Base-by-base conservation (phyloP, 2,888 invertebrate genomes). In the Teleiodes luculella region DNA sequence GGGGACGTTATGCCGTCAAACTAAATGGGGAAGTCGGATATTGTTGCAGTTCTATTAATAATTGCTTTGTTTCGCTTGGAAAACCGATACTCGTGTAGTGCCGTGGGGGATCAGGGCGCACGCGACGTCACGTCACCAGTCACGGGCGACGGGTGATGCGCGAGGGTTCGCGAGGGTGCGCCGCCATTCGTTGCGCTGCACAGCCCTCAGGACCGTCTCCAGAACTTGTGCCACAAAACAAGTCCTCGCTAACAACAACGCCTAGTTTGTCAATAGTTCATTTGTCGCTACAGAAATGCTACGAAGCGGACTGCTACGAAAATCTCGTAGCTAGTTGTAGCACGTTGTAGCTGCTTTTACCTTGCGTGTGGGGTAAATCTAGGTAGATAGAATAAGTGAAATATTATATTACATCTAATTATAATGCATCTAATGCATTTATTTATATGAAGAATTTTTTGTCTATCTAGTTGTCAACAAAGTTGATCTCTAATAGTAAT, bases 71-170 rank as follows among this genome's bases (percentile, higher is more conserved):
- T 77, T 76, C 66, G 70, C 67, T 70, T 63, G 68, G 71, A 75
- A 76, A 79, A 65, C 72, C 72, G 77, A 81, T 79, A 80, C 69
- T 75, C 79, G 77, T 72, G 70, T 72, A 74, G 77, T 70, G 65
- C 68, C 58, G 64, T 62, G 67, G 70, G 70, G 73, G 64, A 51
- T 51, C 60, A 57, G 55, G 65, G 69, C 61, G 76, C 86, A 86
- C 85, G 86, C 86, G 82, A 86, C 82, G 82, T 78, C 83, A 76
- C 65, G 65, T 59, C 59, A 61, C 62, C 75, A 41, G 70, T 68
- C 72, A 67, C 63, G 61, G 39, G 51, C 37, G 57, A 50, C 47
- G 56, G 55, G 45, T 57, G 53, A 52, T 41, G 54, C 18, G 48
- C 41, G 39, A 18, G 39, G 16, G 18, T 18, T 18, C 24, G 24